These are phyloP conservation scores for Indicator maculatus DNA, from an alignment of 2,113 vertebrate species.

Conservation along the genomic window DNA sequence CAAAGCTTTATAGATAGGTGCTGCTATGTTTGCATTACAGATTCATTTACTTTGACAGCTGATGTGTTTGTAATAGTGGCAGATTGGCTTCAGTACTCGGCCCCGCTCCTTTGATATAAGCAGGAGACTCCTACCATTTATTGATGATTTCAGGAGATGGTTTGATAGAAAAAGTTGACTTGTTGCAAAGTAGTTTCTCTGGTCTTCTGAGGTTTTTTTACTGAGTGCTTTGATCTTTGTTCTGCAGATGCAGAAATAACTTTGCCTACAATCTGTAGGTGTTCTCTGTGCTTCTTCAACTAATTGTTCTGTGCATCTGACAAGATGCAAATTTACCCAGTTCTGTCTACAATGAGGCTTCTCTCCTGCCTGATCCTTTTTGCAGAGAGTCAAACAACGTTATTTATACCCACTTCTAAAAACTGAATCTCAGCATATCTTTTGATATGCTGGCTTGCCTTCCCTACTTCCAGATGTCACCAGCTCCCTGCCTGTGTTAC, in stretches of 20 bases:
- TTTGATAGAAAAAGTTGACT: constrained; percentile 1
- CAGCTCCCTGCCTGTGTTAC: neutral
- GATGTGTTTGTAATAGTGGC: neutral
- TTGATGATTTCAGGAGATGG: neutral
- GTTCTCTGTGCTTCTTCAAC: neutral
- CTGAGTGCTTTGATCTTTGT: constrained; percentile 53
- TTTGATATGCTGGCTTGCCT: neutral
- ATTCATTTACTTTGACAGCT: neutral
- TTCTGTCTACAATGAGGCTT: constrained; percentile 14
- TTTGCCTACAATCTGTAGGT: constrained; percentile 35
- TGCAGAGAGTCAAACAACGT: neutral
- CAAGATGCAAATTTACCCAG: constrained; percentile 45
- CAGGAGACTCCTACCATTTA: neutral
- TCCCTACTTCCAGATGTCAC: neutral
- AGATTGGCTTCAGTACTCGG: neutral
- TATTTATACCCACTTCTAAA: constrained; percentile 44
- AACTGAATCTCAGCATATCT: neutral
- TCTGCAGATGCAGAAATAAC: constrained; percentile 22
- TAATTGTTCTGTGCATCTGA: constrained; percentile 36
- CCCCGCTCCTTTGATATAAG: neutral
- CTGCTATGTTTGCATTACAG: neutral
- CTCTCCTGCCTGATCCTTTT: neutral
- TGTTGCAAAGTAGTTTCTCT: constrained; percentile 31
- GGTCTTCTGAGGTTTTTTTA: constrained; percentile 27
- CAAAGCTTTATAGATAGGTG: neutral